Evolutionary conservation across 1,140 invertebrate species (phyloP).

Genomic region (Drosophila leontia): DNA sequence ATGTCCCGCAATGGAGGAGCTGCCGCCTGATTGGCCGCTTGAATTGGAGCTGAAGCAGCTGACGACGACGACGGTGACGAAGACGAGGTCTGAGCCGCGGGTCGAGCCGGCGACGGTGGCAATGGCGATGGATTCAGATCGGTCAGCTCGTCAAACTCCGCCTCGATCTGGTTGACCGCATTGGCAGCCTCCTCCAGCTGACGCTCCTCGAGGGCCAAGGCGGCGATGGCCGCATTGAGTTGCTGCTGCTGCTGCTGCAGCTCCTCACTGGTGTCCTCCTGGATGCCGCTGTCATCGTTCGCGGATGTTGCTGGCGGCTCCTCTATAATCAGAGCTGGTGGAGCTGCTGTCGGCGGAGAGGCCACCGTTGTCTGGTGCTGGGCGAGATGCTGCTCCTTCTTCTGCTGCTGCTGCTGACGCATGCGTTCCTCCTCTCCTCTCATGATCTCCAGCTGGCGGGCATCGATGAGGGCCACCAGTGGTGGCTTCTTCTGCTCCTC

Average conservation of each 20-base stretch:
- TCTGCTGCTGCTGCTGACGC: conserved; percentile 55
- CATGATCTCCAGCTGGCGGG: conserved; percentile 81
- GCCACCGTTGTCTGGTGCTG: conserved; percentile 7
- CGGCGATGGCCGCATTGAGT: conserved; percentile 77
- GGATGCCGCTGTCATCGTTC: conserved; percentile 93
- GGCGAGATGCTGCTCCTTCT: conserved; percentile 29
- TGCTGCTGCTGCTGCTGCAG: conserved; percentile 73
- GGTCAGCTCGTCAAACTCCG: conserved; percentile 77
- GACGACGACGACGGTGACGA: conserved; percentile 9
- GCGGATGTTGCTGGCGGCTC: conserved; percentile 85
- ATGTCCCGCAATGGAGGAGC: conserved; percentile 69
- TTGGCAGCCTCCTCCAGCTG: conserved; percentile 79
- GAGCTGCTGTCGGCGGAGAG: conserved; percentile 24
- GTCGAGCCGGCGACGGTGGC: conserved; percentile 27
- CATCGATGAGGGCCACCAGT: conserved; percentile 78
- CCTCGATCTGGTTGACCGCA: conserved; percentile 81
- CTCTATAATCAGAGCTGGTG: conserved; percentile 68
- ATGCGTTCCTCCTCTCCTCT: conserved; percentile 73
- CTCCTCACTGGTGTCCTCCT: conserved; percentile 88
- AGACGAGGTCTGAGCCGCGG: conserved; percentile 10
- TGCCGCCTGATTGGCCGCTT: conserved; percentile 45
- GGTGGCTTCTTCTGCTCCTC: conserved; percentile 77
- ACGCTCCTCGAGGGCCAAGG: conserved; percentile 73
- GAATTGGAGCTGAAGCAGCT: conserved; percentile 33
- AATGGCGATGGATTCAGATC: conserved; percentile 59